Evolutionary conservation across 2,113 vertebrate genomes (phyloP).

Genomic region (Alouatta palliata): DNA sequence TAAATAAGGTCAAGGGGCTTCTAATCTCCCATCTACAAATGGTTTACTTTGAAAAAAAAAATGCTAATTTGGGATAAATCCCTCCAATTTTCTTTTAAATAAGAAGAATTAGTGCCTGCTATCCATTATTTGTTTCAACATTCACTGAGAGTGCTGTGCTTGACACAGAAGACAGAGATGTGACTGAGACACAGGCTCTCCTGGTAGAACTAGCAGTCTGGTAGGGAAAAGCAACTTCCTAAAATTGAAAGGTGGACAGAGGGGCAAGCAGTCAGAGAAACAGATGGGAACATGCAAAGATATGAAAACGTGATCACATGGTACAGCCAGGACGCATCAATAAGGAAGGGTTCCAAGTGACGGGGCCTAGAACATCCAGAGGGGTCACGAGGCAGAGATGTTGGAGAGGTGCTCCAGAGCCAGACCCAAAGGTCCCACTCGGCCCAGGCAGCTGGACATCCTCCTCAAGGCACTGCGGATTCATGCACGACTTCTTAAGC

Average conservation of each 20-base stretch:
- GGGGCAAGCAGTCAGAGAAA: neutral
- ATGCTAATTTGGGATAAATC: neutral
- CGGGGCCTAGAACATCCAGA: neutral
- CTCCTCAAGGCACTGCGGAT: neutral
- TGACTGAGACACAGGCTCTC: neutral
- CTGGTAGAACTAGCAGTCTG: neutral
- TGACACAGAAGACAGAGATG: neutral
- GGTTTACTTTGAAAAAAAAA: neutral
- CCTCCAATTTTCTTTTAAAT: neutral
- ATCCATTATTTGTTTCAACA: neutral
- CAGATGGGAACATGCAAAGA: neutral
- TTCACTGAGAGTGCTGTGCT: neutral
- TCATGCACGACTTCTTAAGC: neutral
- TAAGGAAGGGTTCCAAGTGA: neutral
- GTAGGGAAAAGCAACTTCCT: neutral
- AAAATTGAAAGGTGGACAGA: neutral
- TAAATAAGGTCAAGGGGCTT: neutral
- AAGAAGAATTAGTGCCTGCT: neutral
- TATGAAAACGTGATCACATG: rapidly evolving
- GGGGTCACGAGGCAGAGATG: neutral
- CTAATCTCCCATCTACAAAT: neutral
- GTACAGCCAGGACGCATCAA: neutral
- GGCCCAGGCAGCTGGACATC: too few relatives aligned
- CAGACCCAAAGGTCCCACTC: neutral
- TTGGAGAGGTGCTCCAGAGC: too few relatives aligned